phyloP scores from a whole-genome alignment of 2,113 vertebrate genomes.

The Gymnobelideus leadbeateri region DNA sequence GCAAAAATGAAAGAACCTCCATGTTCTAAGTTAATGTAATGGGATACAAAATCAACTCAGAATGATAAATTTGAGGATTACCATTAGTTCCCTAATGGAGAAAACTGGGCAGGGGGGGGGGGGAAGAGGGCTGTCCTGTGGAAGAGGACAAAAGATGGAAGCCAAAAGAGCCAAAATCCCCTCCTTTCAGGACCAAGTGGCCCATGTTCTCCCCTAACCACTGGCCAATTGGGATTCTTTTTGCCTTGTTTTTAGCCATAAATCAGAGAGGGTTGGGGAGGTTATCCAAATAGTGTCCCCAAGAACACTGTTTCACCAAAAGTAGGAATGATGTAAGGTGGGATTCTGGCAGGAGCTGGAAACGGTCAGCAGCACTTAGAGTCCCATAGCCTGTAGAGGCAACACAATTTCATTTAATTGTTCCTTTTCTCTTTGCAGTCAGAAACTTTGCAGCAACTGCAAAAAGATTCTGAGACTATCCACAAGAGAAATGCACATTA shows the following conservation, averaged over 20 bases:
- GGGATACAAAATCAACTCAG: too few relatives aligned
- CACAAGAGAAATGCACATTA: slow-evolving; percentile 90
- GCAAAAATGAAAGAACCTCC: too few relatives aligned
- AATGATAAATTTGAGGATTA: too few relatives aligned
- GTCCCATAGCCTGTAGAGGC: too few relatives aligned
- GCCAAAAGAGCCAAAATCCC: not conserved
- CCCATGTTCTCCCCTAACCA: too few relatives aligned
- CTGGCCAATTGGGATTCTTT: not conserved
- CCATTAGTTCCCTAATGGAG: not conserved
- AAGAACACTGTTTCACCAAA: too few relatives aligned
- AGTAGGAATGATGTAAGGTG: not conserved
- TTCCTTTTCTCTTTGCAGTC: slow-evolving; percentile 82
- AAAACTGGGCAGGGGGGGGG: not conserved
- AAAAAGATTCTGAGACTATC: slow-evolving; percentile 93
- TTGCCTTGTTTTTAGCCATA: too few relatives aligned
- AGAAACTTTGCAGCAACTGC: slow-evolving; percentile 92
- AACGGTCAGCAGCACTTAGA: too few relatives aligned
- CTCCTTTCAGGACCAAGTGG: not conserved
- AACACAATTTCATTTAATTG: not conserved
- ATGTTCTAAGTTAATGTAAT: too few relatives aligned
- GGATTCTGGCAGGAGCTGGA: not conserved
- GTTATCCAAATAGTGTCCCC: too few relatives aligned
- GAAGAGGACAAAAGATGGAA: not conserved
- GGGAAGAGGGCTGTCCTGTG: too few relatives aligned
- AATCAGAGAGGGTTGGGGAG: too few relatives aligned